A percentile compares a stretch with the other conserved stretches of the same genome.
These are phyloP conservation scores for Myotis planiceps DNA, from an alignment of 2,797 vertebrate species.

Conservation along the genomic window DNA sequence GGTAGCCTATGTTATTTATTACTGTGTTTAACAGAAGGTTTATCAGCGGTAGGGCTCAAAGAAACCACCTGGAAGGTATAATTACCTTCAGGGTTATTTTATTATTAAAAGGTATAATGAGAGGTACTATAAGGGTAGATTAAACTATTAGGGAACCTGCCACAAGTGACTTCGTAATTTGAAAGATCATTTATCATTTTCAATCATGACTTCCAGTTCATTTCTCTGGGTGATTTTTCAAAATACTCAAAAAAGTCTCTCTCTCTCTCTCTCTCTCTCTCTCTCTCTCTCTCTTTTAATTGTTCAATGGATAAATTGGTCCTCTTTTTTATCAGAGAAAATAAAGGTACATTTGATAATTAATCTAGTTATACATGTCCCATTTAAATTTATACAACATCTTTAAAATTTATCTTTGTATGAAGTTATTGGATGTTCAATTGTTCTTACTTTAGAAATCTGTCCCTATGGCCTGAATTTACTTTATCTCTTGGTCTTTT, in stretches of 20 bases:
- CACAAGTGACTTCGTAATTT: conserved; percentile 75
- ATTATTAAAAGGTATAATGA: conserved; percentile 79
- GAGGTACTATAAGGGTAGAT: conserved; percentile 68
- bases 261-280: background rate
- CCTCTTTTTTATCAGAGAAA: conserved; percentile 16
- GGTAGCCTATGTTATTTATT: background rate
- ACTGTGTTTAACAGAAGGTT: conserved; percentile 26
- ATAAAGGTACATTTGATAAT: conserved; percentile 22
- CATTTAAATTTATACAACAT: background rate
- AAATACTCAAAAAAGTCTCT: conserved; percentile 45
- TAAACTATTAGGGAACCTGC: conserved; percentile 74
- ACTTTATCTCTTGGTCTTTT: background rate
- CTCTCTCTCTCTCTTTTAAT: background rate
- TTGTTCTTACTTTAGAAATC: conserved; percentile 11
- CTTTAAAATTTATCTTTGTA: conserved; percentile 4
- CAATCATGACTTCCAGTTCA: conserved; percentile 61
- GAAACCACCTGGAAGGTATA: conserved; percentile 65
- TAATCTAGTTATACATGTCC: background rate
- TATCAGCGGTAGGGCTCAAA: conserved; percentile 27
- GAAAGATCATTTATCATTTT: conserved; percentile 76
- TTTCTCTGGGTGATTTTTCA: conserved; percentile 71
- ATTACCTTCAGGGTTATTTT: conserved; percentile 73
- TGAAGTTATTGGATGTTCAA: background rate
- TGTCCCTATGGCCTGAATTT: background rate
- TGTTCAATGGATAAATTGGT: conserved; percentile 9